Percentiles rank a stretch among this genome's conserved stretches.
These are phyloP conservation scores for Melipona beecheii DNA, from an alignment of 2,888 invertebrate genomes.

Conservation along the genomic window DNA sequence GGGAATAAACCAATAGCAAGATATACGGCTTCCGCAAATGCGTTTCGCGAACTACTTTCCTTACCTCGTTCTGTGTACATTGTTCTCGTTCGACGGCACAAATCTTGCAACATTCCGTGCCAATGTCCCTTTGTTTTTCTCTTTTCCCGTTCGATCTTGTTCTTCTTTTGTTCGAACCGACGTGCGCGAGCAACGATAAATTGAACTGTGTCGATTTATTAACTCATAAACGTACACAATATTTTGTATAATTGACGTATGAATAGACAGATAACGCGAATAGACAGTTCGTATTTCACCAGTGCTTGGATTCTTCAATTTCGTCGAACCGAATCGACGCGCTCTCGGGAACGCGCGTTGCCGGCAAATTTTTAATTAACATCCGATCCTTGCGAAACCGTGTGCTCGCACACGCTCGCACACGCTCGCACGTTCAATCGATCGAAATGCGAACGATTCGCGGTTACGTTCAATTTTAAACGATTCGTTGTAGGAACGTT, in stretches of 20 bases:
- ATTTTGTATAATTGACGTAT: background rate
- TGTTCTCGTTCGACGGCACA: slow-evolving; percentile 17
- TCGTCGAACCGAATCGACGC: background rate
- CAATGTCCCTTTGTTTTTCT: background rate
- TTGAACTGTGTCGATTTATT: slow-evolving; percentile 25
- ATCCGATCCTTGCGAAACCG: background rate
- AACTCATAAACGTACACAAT: slow-evolving; percentile 1
- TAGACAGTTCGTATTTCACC: slow-evolving; percentile 10
- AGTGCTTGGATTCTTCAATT: slow-evolving; percentile 21
- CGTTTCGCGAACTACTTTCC: slow-evolving; percentile 58
- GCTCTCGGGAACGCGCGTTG: background rate
- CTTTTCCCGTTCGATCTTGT: background rate
- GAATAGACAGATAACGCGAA: slow-evolving; percentile 9
- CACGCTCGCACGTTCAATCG: background rate
- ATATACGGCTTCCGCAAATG: slow-evolving; percentile 59
- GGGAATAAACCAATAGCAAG: slow-evolving; percentile 72
- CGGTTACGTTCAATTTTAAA: slow-evolving; percentile 63
- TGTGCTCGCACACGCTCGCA: background rate
- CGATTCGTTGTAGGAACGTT: slow-evolving; percentile 48
- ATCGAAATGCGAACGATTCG: slow-evolving; percentile 25
- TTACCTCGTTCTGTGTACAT: slow-evolving; percentile 24
- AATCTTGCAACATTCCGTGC: slow-evolving; percentile 19
- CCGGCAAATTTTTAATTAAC: slow-evolving; percentile 24
- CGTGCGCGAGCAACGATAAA: background rate
- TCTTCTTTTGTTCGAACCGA: background rate